A percentile compares a stretch with the other conserved stretches of the same genome.
phyloP scores from a whole-genome alignment of 2,113 vertebrate species.

The Cyprinodon tularosa region DNA sequence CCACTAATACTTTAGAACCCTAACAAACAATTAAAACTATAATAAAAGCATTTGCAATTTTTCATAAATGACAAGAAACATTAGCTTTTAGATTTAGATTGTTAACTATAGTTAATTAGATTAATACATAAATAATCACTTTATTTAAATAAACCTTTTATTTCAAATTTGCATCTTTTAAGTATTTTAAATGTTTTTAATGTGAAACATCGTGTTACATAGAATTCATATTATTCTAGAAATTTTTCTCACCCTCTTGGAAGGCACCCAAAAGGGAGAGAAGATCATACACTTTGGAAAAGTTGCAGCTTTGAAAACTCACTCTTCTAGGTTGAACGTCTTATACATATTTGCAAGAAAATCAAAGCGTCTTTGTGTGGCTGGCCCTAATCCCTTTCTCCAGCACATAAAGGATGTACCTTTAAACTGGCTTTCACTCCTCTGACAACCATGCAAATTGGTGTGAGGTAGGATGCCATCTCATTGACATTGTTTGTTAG shows the following conservation, averaged over 20 bases:
- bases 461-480: constrained; percentile 84
- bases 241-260: constrained; percentile 26
- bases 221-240: not conserved
- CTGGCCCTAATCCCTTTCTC: constrained; percentile 82
- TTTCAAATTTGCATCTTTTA: too few relatives aligned
- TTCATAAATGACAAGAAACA: not conserved
- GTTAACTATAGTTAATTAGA: not conserved
- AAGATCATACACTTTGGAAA: constrained; percentile 58
- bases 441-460: constrained; percentile 85
- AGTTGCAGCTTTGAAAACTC: constrained; percentile 80
- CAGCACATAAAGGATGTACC: constrained; percentile 85
- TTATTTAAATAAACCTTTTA: too few relatives aligned
- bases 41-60: not conserved
- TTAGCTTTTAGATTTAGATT: not conserved
- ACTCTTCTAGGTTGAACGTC: constrained; percentile 78
- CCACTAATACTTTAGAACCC: constrained; percentile 18
- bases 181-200: not conserved
- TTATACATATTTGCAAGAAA: constrained; percentile 80
- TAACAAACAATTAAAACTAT: not conserved
- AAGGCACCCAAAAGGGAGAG: not conserved
- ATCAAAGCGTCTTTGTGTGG: constrained; percentile 84
- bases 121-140: not conserved
- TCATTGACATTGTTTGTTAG: constrained; percentile 83
- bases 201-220: not conserved
- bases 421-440: constrained; percentile 84